A percentile compares a stretch with the other conserved stretches of the same genome.
Evolutionary conservation across 2,113 vertebrate species (phyloP).

Genomic region (Pimephales promelas): DNA sequence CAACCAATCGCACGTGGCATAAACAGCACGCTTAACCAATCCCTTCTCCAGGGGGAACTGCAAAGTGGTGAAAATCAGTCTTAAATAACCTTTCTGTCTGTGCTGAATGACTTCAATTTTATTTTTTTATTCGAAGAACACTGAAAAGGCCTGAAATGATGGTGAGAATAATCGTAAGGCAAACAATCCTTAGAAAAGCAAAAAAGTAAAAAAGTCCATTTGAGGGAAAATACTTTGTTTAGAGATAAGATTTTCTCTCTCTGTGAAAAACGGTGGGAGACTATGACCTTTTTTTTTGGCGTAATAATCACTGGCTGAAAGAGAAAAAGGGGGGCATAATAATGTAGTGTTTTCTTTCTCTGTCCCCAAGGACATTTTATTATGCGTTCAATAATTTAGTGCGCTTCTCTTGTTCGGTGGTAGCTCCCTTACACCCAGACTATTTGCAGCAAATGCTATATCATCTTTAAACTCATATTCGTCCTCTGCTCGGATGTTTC

Average conservation of each 20-base stretch:
- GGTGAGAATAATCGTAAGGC: constrained; percentile 44
- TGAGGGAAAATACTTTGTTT: constrained; percentile 61
- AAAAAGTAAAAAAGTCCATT: neutral
- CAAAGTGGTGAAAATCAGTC: constrained; percentile 46
- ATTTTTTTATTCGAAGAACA: constrained; percentile 56
- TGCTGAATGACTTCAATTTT: constrained; percentile 59
- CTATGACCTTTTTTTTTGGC: constrained; percentile 56
- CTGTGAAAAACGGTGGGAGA: constrained; percentile 53
- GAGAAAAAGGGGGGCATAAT: constrained; percentile 53
- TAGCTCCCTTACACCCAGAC: constrained; percentile 36
- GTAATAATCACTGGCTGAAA: constrained; percentile 62
- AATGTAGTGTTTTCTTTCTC: constrained; percentile 66
- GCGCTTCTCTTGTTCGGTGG: constrained; percentile 60
- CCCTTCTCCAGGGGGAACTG: constrained; percentile 17
- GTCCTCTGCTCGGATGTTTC: constrained; percentile 32
- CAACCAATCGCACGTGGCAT: constrained; percentile 29
- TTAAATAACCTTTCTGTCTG: constrained; percentile 64
- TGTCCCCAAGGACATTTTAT: constrained; percentile 73
- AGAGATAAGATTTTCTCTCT: constrained; percentile 71
- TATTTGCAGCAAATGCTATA: constrained; percentile 39
- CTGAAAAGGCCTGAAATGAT: constrained; percentile 42
- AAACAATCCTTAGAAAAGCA: constrained; percentile 46
- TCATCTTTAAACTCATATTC: constrained; percentile 44
- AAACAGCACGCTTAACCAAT: constrained; percentile 41
- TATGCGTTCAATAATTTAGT: constrained; percentile 72